Percentiles rank a stretch among this genome's conserved stretches.
These are phyloP conservation scores for Manduca sexta DNA, from an alignment of 1,140 invertebrate genomes.

Conservation along the genomic window DNA sequence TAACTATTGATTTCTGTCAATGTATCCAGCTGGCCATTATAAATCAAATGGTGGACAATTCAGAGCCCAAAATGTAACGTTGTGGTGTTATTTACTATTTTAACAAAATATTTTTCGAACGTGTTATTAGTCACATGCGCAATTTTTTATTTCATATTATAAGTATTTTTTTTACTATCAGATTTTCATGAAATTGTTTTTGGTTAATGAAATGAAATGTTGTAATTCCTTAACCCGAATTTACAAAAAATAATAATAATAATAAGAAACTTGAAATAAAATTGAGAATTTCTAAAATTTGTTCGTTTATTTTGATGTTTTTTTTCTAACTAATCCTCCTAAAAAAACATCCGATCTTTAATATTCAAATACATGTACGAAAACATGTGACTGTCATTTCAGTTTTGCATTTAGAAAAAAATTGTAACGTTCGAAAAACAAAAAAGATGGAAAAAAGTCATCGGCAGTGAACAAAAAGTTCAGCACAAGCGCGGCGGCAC, in stretches of 20 bases:
- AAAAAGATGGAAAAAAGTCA: constrained; percentile 32
- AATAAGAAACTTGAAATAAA: too few relatives aligned
- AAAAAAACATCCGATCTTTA: too few relatives aligned
- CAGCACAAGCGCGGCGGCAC: constrained; percentile 43
- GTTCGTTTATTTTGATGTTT: too few relatives aligned
- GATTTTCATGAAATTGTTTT: neutral
- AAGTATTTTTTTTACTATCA: too few relatives aligned
- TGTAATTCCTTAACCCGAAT: neutral
- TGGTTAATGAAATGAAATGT: neutral
- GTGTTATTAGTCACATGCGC: too few relatives aligned
- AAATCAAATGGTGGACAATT: constrained; percentile 35
- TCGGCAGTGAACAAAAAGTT: constrained; percentile 48
- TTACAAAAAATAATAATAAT: too few relatives aligned
- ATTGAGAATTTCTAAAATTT: too few relatives aligned
- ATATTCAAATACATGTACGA: neutral
- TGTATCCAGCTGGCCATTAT: constrained; percentile 38
- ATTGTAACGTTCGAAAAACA: constrained; percentile 31
- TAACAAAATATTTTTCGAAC: too few relatives aligned
- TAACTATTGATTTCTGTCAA: constrained; percentile 10
- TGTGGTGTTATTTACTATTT: constrained; percentile 12
- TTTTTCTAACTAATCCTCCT: too few relatives aligned
- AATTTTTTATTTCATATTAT: too few relatives aligned
- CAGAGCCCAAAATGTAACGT: constrained; percentile 12
- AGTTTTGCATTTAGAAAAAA: neutral
- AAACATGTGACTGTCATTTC: constrained; percentile 1